Evolutionary conservation across 2,888 invertebrate genomes (phyloP), one percentile per base, ranked within the genome.

Genomic region (Epinotia brunnichana): DNA sequence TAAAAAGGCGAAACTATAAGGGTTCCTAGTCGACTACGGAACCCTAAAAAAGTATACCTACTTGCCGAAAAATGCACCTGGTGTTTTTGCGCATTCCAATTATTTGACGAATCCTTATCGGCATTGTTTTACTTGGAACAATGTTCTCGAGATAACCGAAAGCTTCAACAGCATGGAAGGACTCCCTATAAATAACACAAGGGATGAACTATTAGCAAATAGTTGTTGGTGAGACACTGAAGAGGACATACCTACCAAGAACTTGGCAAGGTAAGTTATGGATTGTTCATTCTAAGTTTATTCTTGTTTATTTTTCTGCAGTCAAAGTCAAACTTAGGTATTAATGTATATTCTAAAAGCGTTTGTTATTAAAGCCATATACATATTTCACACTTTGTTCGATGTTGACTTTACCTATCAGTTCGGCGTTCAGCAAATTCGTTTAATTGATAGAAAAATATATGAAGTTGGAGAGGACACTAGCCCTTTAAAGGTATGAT

Each of bases 21-120:
- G 21, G 21, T 24, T 24, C 21, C 21, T n/a, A n/a, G n/a, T n/a
- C n/a, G 21, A 2, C 21, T 24, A 24, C 21, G 21, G 21, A 24
- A 24, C 21, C 21, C 21, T 24, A 35, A 54, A 54, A 64, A 64
- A 35, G n/a, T 19, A 54, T 19, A 13, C n/a, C n/a, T n/a, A n/a
- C 5, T 11, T 53, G 19, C 19, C 24, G 51, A 54, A 41, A 39
- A 66, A 24, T 41, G 66, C 41, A 64, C 54, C 56, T n/a, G n/a
- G 51, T 51, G 68, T 56, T 75, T 63, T 74, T 51, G 68, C 63
- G 76, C 81, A 90, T 91, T 89, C 90, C 90, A 76, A 85, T 75
- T 79, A 64, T 84, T 87, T 90, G 88, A 91, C 88, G 77, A 87
- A 84, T 80, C 78, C 80, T 89, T 82, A 83, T 82, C 81, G 29